phyloP scores from a whole-genome alignment of 2,797 vertebrate species.

The Halcyon chelicuti region DNA sequence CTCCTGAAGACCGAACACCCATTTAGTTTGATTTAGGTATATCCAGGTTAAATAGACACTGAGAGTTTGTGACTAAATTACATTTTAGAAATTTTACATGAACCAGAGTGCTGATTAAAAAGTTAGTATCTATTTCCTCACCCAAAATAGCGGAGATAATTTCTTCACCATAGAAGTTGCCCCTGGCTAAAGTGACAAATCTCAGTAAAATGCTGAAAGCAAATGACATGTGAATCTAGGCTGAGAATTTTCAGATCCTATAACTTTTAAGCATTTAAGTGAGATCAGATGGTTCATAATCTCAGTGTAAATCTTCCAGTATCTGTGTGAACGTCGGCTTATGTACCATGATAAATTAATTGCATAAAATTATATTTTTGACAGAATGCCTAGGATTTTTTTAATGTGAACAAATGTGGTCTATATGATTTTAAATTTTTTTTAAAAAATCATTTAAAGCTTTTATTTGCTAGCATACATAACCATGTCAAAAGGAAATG shows the following conservation, averaged over 20 bases:
- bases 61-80: background rate
- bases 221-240: background rate
- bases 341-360: background rate
- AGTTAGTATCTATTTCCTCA: background rate
- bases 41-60: background rate
- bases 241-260: background rate
- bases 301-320: background rate
- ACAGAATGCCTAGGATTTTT: background rate
- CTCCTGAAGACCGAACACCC: background rate
- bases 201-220: background rate
- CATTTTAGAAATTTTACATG: background rate
- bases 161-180: background rate
- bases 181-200: background rate
- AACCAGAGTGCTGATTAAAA: background rate
- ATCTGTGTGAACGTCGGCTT: background rate
- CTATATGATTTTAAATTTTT: background rate
- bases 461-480: background rate
- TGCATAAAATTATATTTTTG: background rate
- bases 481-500: background rate
- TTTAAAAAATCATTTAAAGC: background rate
- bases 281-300: background rate
- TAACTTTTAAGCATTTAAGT: background rate
- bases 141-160: background rate
- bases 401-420: background rate
- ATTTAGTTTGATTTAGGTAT: background rate